Percentiles rank a stretch among this genome's conserved stretches.
Conservation (phyloP, 2,113 vertebrate species). For the Mellivora capensis region DNA sequence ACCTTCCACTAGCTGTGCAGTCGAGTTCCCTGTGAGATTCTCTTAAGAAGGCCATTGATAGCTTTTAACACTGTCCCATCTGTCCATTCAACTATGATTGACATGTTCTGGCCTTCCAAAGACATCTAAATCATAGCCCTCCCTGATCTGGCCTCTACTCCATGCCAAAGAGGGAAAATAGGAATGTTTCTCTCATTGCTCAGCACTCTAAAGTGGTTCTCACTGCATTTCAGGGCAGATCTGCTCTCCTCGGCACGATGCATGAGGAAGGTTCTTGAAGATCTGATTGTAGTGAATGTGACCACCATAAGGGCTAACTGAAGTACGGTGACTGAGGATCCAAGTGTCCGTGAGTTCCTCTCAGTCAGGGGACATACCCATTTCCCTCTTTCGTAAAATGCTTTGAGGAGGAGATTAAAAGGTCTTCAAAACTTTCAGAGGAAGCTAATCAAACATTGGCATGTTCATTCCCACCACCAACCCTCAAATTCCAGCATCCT, state of each 20-base stretch:
- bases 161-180: background rate
- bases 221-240: too few relatives aligned
- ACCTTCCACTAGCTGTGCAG: background rate
- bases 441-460: background rate
- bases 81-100: background rate
- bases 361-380: background rate
- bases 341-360: background rate
- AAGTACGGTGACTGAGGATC: background rate
- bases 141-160: too few relatives aligned
- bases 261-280: background rate
- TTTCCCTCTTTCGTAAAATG: background rate
- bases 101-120: background rate
- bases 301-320: background rate
- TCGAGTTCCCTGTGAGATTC: background rate
- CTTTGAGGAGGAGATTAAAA: background rate
- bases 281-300: rapidly evolving
- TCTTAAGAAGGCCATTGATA: background rate
- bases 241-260: rapidly evolving
- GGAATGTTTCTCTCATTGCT: background rate
- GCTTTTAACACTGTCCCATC: background rate
- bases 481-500: background rate
- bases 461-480: background rate
- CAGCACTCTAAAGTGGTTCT: background rate
- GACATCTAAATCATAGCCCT: background rate
- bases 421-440: background rate